Evolutionary conservation across 2,797 vertebrate species (phyloP), one percentile per base, ranked within the genome.

Genomic region (Arctocebus calabarensis): DNA sequence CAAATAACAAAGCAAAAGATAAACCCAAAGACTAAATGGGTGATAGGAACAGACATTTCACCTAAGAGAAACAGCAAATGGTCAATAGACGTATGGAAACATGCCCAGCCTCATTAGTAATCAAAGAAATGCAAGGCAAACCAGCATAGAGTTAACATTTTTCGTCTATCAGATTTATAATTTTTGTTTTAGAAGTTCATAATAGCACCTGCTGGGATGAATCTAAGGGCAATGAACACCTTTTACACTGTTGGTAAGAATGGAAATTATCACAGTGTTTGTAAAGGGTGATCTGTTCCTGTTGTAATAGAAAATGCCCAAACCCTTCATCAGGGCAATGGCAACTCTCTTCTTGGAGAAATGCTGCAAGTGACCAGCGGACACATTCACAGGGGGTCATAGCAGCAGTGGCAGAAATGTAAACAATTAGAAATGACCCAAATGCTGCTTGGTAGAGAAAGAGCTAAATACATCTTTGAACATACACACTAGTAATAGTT

Each of bases 1-100:
- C 68, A 83, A 62, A 87, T 66, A 82, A 84, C 55, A 83, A 83
- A 88, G 84, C 66, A 78, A 81, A 88, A 94, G 83, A 75, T 52
- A 94, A 87, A 84, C 29, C 48, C 29, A n/a, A 84, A 94, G 81
- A 14, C 75, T 78, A 61, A 74, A 48, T 7, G 14, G 78, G 27
- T 57, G 61, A 77, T 25, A 22, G 20, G 83, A 78, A 52, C 29
- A 57, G 57, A 59, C 13, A n/a, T 57, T 48, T 73, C 48, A 79
- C 83, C 87, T 90, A 12, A 0, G 52, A 59, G 71, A 23, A 78
- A 20, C 55, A 64, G 34, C 70, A 87, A 52, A 61, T 32, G 59
- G 81, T 23, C 62, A 48, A 17, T 70, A 59, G 71, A 22, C 13
- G 4, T 13, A 32, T 16, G 45, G n/a, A 61, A 17, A 81, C 52